Percentiles rank a stretch among this genome's conserved stretches.
phyloP scores from a whole-genome alignment of 2,797 vertebrate species.

The Pitangus sulphuratus region DNA sequence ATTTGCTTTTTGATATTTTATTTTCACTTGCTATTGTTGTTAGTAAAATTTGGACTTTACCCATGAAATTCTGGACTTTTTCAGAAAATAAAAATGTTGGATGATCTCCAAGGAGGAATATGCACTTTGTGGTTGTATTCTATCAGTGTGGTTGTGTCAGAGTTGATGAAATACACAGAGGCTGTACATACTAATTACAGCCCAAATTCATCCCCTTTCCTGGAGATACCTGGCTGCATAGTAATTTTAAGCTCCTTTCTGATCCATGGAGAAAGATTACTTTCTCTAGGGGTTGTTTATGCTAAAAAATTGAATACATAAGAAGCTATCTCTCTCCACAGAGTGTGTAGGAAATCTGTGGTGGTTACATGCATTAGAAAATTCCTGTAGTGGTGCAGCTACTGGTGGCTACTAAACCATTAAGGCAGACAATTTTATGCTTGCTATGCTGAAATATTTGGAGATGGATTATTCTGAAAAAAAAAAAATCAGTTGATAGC shows the following conservation, averaged over 20 bases:
- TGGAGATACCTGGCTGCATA: background rate
- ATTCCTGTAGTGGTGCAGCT: background rate
- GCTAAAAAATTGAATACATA: background rate
- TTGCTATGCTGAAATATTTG: background rate
- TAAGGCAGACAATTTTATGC: background rate
- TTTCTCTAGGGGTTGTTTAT: background rate
- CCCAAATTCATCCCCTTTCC: background rate
- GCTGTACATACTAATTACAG: background rate
- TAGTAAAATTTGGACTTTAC: background rate
- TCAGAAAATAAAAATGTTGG: background rate
- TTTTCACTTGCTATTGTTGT: background rate
- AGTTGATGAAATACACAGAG: background rate
- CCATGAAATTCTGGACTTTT: background rate
- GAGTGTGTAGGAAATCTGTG: background rate
- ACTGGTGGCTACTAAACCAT: background rate
- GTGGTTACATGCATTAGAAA: background rate
- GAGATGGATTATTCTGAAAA: background rate
- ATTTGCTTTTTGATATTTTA: background rate
- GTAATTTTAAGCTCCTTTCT: background rate
- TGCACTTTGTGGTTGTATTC: background rate
- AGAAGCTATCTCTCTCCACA: background rate
- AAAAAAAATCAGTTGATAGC: background rate
- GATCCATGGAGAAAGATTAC: background rate
- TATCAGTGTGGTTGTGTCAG: background rate
- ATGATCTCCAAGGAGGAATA: background rate